Evolutionary conservation across 2,797 vertebrate species (phyloP), one percentile per base, ranked within the genome.

Genomic region (Pteronotus mesoamericanus): DNA sequence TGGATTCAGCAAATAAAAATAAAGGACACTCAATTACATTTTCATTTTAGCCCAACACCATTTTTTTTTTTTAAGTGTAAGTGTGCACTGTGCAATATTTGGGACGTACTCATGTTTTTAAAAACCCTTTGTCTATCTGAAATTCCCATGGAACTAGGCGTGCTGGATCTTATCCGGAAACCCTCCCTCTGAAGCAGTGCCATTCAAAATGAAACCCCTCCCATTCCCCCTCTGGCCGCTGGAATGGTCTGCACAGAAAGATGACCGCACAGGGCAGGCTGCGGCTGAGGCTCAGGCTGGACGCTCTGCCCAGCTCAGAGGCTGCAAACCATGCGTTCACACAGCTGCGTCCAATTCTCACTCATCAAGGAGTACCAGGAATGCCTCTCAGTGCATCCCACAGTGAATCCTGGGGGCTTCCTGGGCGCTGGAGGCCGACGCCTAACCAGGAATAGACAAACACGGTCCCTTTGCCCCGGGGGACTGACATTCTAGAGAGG

Each of bases 401-500:
- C 8, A 8, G 59, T 3, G 89, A 64, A 29, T 6, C 78, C 57
- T 22, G 34, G 48, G 46, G 59, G 29, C 15, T 46, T 24, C 1
- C 34, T 11, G 18, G 10, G 18, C 5, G 32, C 24, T 6, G 68
- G 55, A 19, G 5, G 9, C 39, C 0, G 1, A 10, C 29, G 34
- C 44, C 37, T 26, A 21, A 85, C 46, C 29, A 2, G 61, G 37
- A 37, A 57, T 0, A 18, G 46, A 46, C 5, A 34, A 61, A 14
- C 9, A 3, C 1, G 2, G 16, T 26, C 53, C 16, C 6, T 53
- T 55, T 44, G 32, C 32, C 21, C 53, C 3, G 0, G 0, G 1
- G 14, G 34, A 34, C n/a, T 86, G 66, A 32, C 22, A 19, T 44
- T 75, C 74, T 10, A 26, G 57, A 42, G 64, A n/a, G 57, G n/a